Conservation (phyloP, 1,140 invertebrate genomes). For the Drosophila melanogaster region Release_6_plus_ISO1_MT NT_033777.3:23268501-23269000, state of each 20-base stretch:
- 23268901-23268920: constrained; percentile 28
- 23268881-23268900: constrained; percentile 24
- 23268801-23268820: neutral
- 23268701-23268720: constrained; percentile 22
- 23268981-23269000: constrained; percentile 43
- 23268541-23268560: constrained; percentile 69
- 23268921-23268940: constrained; percentile 47
- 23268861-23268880: neutral
- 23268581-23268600: constrained; percentile 39
- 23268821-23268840: neutral
- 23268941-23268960: constrained; percentile 34
- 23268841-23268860: neutral
- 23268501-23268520: constrained; percentile 85
- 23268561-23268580: constrained; percentile 60
- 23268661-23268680: neutral
- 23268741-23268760: neutral
- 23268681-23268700: neutral
- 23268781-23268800: too few species aligned
- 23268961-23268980: constrained; percentile 18
- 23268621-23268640: constrained; percentile 30
- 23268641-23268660: neutral
- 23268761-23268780: neutral
- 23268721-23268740: constrained; percentile 15
- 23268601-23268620: constrained; percentile 26
- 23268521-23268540: constrained; percentile 79